Evolutionary conservation across 2,113 vertebrate species (phyloP).

Genomic region (Prunella fulvescens): DNA sequence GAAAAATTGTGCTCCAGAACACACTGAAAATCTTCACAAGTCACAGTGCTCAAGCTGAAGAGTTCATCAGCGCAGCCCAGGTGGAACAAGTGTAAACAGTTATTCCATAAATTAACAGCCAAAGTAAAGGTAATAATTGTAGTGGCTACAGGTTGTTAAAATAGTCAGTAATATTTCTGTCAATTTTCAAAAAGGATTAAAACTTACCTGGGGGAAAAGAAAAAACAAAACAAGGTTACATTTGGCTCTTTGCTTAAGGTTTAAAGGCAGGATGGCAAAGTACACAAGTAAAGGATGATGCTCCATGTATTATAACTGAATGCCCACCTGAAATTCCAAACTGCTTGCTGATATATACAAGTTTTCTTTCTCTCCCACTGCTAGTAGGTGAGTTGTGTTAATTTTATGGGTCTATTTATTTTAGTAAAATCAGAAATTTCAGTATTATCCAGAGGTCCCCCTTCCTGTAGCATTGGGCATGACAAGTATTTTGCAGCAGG

Average conservation of each 20-base stretch:
- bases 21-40: neutral
- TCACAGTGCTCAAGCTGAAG: rapidly evolving
- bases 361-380: neutral
- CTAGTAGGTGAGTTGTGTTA: neutral
- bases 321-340: neutral
- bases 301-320: neutral
- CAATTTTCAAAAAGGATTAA: neutral
- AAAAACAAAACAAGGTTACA: neutral
- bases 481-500: neutral
- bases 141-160: neutral
- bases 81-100: neutral
- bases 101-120: neutral
- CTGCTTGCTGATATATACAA: neutral
- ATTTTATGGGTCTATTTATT: neutral
- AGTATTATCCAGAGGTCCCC: neutral
- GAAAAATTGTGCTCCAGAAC: neutral
- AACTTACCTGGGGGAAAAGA: neutral
- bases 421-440: neutral
- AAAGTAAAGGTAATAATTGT: neutral
- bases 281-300: neutral
- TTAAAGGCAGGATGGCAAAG: neutral
- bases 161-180: neutral
- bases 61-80: neutral
- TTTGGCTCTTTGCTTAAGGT: neutral
- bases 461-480: neutral